Base-by-base conservation (phyloP, 2,797 vertebrate species). In the Chromobotia macracanthus region DNA sequence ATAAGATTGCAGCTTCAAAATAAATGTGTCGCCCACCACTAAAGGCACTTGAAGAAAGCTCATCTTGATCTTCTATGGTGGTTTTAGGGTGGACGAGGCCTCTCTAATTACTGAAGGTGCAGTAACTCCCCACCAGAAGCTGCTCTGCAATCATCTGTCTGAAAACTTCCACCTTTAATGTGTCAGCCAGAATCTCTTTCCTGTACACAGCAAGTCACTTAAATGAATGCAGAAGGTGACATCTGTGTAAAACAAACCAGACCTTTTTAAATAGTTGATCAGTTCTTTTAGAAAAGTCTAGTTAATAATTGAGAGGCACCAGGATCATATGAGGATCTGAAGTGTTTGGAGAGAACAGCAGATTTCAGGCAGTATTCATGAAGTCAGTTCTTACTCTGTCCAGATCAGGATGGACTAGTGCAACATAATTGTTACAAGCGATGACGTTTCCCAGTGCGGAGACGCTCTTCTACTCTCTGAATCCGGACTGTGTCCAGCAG, bases 81-180 rank as follows among this genome's bases (percentile, higher is more conserved):
- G 97, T 98, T 88, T 95, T 98, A 0, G 98, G 97, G 86, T 99
- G 98, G 61, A 99, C 96, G 0, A 99, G 90, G 2, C 97, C 98
- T 25, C 98, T 97, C 86, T 97, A 96, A 89, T 99, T 99, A 87
- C 96, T 99, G 85, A 99, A 98, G 0, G 93, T 84, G 77, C 96
- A 97, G 90, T 99, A 99, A 80, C 97, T 99, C 46, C 98, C 98
- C 5, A 99, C 96, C 1, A 99, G 91, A 60, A 97, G 96, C 88
- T 99, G 98, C 83, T 97, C 97, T 0, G 97, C 98, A 28, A 99
- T 91, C 0, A 97, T 99, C 88, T 99, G 98, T 80, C 98, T 95
- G 91, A 99, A 99, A 51, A 99, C 98, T 87, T 99, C 98, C 69
- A 99, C 97, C 90, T 97, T 97, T 68, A 99, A 92, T 0, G 95